Evolutionary conservation across 2,113 vertebrate genomes (phyloP), one percentile per base, ranked within the genome.

Genomic region (Neodon shergylaensis): DNA sequence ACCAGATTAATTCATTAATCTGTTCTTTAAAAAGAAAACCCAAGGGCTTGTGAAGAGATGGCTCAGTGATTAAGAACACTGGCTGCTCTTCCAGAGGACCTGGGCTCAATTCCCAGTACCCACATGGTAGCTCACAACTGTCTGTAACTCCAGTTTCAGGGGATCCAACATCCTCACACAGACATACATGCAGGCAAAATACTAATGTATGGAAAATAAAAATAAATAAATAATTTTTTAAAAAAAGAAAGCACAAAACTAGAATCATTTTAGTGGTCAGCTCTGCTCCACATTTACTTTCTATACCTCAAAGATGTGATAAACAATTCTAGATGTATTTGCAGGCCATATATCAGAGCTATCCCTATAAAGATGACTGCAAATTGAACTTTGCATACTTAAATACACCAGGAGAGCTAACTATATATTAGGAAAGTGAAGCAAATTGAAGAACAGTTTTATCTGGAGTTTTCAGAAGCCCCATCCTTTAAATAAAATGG

Each of bases 321-420:
- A 76, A 94, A 88, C 76, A 91, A 91, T 89, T 52, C 39, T 72
- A 83, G n/a, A 73, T 78, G 42, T 85, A 79, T 66, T 76, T 84
- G 86, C 88, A 26, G 94, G 93, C 90, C 70, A n/a, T 26, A 28
- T 76, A 76, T 47, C 13, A 77, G 52, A 73, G 65, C n/a, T 63
- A n/a, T 70, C 73, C 52, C 63, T 61, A 58, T 93, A n/a, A 96
- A 82, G 78, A 58, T 96, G 83, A 95, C 65, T 54, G 24, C 58
- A 89, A 96, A 88, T 54, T 95, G 74, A 92, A 90, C 92, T 88
- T 94, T 94, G 70, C 12, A 74, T 77, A 39, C 28, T 91, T 70
- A 76, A 93, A 86, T 22, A 90, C 47, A 39, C 28, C 26, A 54
- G 54, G 19, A 90, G 44, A 70, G 21, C 26, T 44, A 65, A 44